Evolutionary conservation across 2,797 vertebrate genomes (phyloP), one percentile per base, ranked within the genome.

Genomic region (Lacerta agilis): DNA sequence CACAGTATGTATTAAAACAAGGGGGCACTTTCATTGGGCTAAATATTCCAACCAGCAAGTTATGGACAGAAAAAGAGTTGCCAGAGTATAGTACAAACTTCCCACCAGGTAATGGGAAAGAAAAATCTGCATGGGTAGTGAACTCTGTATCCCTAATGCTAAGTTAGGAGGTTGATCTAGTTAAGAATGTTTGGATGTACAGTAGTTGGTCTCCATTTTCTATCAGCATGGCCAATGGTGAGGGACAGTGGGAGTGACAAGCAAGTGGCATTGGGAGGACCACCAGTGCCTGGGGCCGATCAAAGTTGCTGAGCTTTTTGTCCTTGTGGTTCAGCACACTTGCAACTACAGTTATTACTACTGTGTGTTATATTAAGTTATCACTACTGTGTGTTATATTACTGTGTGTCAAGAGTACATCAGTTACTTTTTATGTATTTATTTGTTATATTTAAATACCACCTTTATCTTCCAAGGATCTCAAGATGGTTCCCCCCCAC

Each of bases 1-100:
- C n/a, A 71, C 13, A 73, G n/a, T 27, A 85, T 43, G 33, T 89
- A 55, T 67, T 85, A 79, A 49, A 17, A 8, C 5, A 81, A 89
- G 15, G 13, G 18, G 25, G n/a, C n/a, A 58, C 58, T 61, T 82
- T 82, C 76, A 36, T 23, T 79, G 0, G 0, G 84, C 82, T 88
- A 75, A 61, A 90, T 36, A 76, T 20, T 9, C 58, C 29, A 91
- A 88, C 0, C 5, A 55, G 36, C 17, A n/a, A 9, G 45, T 4
- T 27, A 83, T 55, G 23, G 10, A 10, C n/a, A 64, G 38, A 38
- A 75, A n/a, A 76, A 43, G 8, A 41, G 11, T 25, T 64, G 45
- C 61, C 1, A 38, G 71, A 61, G 7, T 64, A 75, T 5, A 64
- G n/a, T 15, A 75, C 27, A 71, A 29, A 33, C 8, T 49, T 2